Base-by-base conservation (phyloP, 2,888 invertebrate genomes). In the Athetis lepigone region DNA sequence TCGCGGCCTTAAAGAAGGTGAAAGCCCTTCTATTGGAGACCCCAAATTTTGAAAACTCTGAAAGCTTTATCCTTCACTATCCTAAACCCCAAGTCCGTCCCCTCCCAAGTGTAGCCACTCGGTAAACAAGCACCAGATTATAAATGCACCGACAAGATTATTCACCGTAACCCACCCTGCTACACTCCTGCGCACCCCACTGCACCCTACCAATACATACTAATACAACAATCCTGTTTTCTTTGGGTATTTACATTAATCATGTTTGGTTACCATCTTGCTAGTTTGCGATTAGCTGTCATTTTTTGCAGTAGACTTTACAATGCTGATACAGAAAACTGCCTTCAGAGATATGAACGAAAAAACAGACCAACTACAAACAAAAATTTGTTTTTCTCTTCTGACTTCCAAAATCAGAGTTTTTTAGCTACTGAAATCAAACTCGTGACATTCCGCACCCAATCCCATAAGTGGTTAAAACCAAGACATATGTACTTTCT, bases 201-300 rank as follows among this genome's bases (percentile, higher is more conserved):
- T 4, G 23, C 71, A 68, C 75, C 79, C 77, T 8, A 36, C 16
- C 63, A n/a, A 62, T 70, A 58, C 73, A 39, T 49, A 49, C 42
- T 68, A 68, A 69, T 59, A 62, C 45, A 8, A 39, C 54, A 81
- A 80, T 80, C 82, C 71, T 83, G 75, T 83, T 83, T 78, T 82
- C 79, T 66, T 77, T 77, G 75, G 76, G 73, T 70, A 75, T 83
- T 80, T 77, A 70, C 80, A 81, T 83, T 80, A 75, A 82, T 82
- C 55, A 70, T 56, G 47, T 60, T 56, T 54, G 49, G 33, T 50
- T 45, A 46, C 46, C 43, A 45, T 45, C 63, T 66, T 62, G 39
- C 42, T n/a, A 54, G 36, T 55, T 58, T 75, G 19, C 8, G 49
- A 70, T 70, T 68, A 40, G 9, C 2, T 33, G 13, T 4, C 11